Evolutionary conservation across 2,888 invertebrate species (phyloP).

Genomic region (Parapristionchus giblindavisi): DNA sequence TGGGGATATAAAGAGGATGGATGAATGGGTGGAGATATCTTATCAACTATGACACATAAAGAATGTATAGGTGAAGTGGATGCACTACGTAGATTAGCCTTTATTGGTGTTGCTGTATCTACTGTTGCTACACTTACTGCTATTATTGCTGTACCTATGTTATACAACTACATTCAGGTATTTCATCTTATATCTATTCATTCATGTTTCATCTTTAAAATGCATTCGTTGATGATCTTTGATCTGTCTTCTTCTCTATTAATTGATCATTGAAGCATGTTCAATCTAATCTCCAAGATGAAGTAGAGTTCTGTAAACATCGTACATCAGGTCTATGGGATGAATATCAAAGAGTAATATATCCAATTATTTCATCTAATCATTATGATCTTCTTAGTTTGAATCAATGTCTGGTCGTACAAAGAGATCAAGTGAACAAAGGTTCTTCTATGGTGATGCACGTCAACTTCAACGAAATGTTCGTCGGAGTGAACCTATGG

Average conservation of each 20-base stretch:
- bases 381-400: not conserved
- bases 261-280: constrained; percentile 7
- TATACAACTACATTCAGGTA: constrained; percentile 38
- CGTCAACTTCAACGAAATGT: constrained; percentile 13
- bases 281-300: constrained; percentile 33
- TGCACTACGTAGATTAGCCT: constrained; percentile 17
- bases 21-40: not conserved
- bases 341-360: constrained; percentile 27
- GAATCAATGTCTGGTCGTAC: constrained; percentile 7
- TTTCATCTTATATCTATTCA: not conserved
- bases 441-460: constrained; percentile 26
- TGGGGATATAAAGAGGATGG: constrained; percentile 1
- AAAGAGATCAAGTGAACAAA: constrained; percentile 12
- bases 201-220: too few relatives aligned
- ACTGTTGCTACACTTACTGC: constrained; percentile 35
- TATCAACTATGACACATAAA: constrained; percentile 6
- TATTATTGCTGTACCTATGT: constrained; percentile 21
- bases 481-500: not conserved
- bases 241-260: not conserved
- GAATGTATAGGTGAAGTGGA: not conserved
- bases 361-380: not conserved
- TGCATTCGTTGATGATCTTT: too few relatives aligned
- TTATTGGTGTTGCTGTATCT: constrained; percentile 20
- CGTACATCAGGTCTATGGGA: constrained; percentile 33
- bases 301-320: constrained; percentile 25